Evolutionary conservation across 1,140 invertebrate genomes (phyloP).

Genomic region (Mycetomoellerius zeteki): DNA sequence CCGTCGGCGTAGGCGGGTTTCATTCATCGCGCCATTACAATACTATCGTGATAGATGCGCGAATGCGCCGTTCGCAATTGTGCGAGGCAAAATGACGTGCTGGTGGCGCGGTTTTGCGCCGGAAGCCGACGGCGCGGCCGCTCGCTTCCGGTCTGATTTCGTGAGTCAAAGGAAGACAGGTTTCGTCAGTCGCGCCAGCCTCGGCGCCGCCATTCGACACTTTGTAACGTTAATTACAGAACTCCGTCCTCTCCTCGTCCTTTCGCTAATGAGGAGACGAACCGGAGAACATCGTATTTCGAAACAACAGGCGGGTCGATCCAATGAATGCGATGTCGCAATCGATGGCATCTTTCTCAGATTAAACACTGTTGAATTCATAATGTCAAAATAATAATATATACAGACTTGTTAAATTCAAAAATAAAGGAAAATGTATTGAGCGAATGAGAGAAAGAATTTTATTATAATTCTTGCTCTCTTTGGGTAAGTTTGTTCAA

Average conservation of each 20-base stretch:
- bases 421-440: too few relatives aligned
- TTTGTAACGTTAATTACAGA: conserved; percentile 70
- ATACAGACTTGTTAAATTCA: too few relatives aligned
- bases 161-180: conserved; percentile 73
- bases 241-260: conserved; percentile 27
- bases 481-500: too few relatives aligned
- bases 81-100: conserved; percentile 66
- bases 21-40: conserved; percentile 64
- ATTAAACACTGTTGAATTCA: neutral
- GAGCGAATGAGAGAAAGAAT: too few relatives aligned
- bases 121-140: conserved; percentile 66
- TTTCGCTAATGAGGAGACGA: conserved; percentile 39
- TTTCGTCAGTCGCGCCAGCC: conserved; percentile 56
- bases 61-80: conserved; percentile 45
- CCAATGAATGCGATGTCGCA: neutral
- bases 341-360: conserved; percentile 1
- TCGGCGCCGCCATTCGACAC: conserved; percentile 37
- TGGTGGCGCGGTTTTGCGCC: conserved; percentile 59
- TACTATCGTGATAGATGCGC: conserved; percentile 54
- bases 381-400: too few relatives aligned
- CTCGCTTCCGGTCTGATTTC: conserved; percentile 73
- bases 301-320: neutral
- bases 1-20: conserved; percentile 10
- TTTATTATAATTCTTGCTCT: too few relatives aligned
- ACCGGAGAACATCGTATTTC: conserved; percentile 24